These are phyloP conservation scores for Brenthis hecate DNA, from an alignment of 2,888 invertebrate genomes.

Conservation along the genomic window DNA sequence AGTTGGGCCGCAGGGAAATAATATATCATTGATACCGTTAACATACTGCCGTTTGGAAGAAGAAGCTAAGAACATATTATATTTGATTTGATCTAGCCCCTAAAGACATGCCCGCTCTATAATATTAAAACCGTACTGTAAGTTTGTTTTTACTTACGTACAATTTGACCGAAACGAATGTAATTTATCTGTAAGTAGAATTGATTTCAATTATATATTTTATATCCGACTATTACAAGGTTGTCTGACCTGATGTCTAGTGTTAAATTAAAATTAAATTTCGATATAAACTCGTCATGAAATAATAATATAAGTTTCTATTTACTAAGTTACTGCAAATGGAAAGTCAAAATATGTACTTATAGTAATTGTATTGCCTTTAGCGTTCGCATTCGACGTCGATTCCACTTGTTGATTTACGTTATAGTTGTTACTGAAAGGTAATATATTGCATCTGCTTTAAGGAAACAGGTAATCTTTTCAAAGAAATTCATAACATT, in stretches of 20 bases:
- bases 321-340: constrained; percentile 72
- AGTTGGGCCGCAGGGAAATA: constrained; percentile 56
- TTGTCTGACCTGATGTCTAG: constrained; percentile 3
- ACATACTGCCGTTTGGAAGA: constrained; percentile 50
- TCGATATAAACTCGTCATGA: constrained; percentile 30
- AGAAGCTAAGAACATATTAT: constrained; percentile 53
- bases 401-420: constrained; percentile 51
- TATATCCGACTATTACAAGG: constrained; percentile 10
- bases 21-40: constrained; percentile 63
- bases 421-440: constrained; percentile 40
- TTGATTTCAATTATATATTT: constrained; percentile 7
- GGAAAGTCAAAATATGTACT: constrained; percentile 61
- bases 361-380: constrained; percentile 61
- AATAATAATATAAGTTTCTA: constrained; percentile 45
- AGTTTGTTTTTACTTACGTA: background rate
- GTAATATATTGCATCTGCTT: constrained; percentile 37
- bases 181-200: background rate
- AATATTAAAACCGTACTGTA: constrained; percentile 11
- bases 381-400: constrained; percentile 50
- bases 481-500: background rate
- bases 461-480: constrained; percentile 22
- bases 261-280: constrained; percentile 17
- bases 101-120: constrained; percentile 47
- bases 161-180: background rate
- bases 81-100: constrained; percentile 57